Evolutionary conservation across 2,797 vertebrate genomes (phyloP).

Genomic region (Acipenser transmontanus): DNA sequence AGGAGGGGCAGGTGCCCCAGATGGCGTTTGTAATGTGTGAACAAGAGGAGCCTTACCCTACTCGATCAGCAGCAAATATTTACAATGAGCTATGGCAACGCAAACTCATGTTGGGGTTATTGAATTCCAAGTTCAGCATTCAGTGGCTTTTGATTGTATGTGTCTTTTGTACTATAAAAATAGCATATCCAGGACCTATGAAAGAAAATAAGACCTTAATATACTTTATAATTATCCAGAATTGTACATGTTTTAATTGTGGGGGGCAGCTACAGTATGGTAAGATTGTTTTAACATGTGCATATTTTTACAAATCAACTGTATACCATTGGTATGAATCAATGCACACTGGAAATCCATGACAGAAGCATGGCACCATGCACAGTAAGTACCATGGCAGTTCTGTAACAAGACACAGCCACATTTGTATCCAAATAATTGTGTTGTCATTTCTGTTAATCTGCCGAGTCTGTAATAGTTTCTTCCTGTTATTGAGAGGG

Average conservation of each 20-base stretch:
- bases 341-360: no score
- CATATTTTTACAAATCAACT: neutral
- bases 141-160: neutral
- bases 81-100: constrained; percentile 39
- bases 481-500: no score
- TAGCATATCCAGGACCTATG: neutral
- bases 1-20: constrained; percentile 41
- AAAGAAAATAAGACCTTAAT: no score
- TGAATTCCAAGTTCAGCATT: constrained; percentile 40
- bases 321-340: no score
- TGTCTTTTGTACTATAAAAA: neutral
- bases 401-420: no score
- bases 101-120: neutral
- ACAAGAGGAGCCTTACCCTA: constrained; percentile 41
- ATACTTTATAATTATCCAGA: no score
- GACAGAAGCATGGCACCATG: no score
- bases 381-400: no score
- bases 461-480: no score
- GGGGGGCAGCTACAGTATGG: neutral
- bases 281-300: neutral
- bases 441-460: no score
- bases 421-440: no score
- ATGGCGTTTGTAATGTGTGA: constrained; percentile 34
- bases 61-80: constrained; percentile 60
- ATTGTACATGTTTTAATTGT: no score